phyloP scores from a whole-genome alignment of 2,113 vertebrate genomes.

The Ailurus styani region DNA sequence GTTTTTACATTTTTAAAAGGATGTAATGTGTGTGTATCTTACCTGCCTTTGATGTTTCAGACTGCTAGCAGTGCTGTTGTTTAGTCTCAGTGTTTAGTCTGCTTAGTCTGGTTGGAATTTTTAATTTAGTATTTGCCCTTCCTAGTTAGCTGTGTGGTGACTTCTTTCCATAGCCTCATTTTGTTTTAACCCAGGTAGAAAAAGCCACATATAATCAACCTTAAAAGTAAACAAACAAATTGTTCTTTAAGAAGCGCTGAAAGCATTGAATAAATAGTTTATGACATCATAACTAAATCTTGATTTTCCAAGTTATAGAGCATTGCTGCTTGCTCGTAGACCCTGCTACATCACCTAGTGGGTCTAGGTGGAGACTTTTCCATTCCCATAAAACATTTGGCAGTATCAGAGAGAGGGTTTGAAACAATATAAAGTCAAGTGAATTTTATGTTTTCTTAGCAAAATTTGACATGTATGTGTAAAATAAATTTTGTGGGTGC shows the following conservation, averaged over 20 bases:
- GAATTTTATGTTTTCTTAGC: not conserved
- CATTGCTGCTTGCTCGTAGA: not conserved
- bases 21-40: not conserved
- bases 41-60: not conserved
- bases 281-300: not conserved
- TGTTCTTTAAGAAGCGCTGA: not conserved
- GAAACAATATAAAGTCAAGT: not conserved
- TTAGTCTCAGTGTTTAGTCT: not conserved
- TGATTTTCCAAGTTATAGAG: not conserved
- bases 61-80: not conserved
- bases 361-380: not conserved
- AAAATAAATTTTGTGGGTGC: not conserved
- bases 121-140: not conserved
- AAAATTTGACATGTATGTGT: not conserved
- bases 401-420: not conserved
- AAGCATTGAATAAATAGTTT: not conserved
- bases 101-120: not conserved
- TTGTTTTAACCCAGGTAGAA: not conserved
- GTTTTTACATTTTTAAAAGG: not conserved
- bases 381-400: not conserved
- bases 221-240: not conserved
- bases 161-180: not conserved
- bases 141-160: not conserved
- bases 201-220: not conserved
- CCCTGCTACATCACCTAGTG: not conserved